Percentiles rank a stretch among this genome's conserved stretches.
Evolutionary conservation across 2,113 vertebrate genomes (phyloP).

Genomic region (Pelusios castaneus): DNA sequence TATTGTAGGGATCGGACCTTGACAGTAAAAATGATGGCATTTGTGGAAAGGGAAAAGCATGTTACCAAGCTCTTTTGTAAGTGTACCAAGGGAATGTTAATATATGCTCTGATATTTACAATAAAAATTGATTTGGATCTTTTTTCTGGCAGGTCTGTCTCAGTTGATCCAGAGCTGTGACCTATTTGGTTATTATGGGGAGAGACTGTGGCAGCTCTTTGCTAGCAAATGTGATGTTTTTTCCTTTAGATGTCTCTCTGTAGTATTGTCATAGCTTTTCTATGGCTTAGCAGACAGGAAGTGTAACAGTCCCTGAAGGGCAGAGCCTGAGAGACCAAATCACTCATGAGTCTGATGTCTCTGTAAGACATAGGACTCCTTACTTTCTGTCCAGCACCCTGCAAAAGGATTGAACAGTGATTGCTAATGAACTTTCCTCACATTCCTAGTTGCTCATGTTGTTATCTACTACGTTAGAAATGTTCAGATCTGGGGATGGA

Average conservation of each 20-base stretch:
- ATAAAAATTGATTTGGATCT: not conserved
- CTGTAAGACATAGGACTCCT: not conserved
- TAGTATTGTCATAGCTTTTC: not conserved
- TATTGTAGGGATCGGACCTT: fast-evolving
- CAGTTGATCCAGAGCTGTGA: not conserved
- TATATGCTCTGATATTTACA: not conserved
- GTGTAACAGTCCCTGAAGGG: not conserved
- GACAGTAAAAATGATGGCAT: fast-evolving
- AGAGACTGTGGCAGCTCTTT: not conserved
- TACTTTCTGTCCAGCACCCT: not conserved
- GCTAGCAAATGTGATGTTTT: not conserved
- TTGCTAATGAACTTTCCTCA: not conserved
- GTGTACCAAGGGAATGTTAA: fast-evolving
- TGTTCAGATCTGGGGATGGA: not conserved
- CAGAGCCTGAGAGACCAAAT: not conserved
- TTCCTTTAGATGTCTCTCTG: not conserved
- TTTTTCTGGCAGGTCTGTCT: not conserved
- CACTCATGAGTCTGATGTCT: not conserved
- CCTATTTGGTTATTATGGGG: not conserved
- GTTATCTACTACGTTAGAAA: not conserved
- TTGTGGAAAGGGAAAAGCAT: not conserved
- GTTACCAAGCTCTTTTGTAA: too few species aligned
- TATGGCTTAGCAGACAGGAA: not conserved
- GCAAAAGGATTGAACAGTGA: not conserved
- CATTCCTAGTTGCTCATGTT: not conserved